Conservation (phyloP, 2,888 invertebrate species). For the Diadegma fenestrale region DNA sequence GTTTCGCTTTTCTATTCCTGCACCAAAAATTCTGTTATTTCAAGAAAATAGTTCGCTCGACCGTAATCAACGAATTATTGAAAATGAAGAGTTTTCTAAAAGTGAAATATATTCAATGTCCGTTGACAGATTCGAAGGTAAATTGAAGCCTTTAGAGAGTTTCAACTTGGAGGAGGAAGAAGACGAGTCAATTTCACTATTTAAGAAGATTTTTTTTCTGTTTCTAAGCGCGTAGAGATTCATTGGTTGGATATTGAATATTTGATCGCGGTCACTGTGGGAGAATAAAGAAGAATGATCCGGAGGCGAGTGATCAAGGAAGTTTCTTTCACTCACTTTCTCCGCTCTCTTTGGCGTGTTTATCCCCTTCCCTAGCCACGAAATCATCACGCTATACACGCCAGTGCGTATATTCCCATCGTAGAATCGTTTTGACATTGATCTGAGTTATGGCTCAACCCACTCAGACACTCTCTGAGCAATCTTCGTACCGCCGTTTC, state of each 20-base stretch:
- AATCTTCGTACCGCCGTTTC: slow-evolving; percentile 35
- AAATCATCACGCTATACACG: slow-evolving; percentile 40
- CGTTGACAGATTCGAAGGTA: neutral
- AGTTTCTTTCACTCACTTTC: slow-evolving; percentile 63
- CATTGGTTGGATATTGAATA: slow-evolving; percentile 6
- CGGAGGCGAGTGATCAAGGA: slow-evolving; percentile 20
- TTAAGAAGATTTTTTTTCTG: neutral
- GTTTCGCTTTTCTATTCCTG: too few relatives aligned
- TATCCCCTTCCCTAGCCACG: neutral
- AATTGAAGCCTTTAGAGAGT: neutral
- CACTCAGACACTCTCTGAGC: slow-evolving; percentile 67
- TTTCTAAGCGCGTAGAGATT: neutral
- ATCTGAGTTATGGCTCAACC: slow-evolving; percentile 74
- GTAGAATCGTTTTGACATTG: slow-evolving; percentile 71
- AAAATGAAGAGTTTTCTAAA: neutral
- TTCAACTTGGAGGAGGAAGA: neutral
- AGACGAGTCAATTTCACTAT: neutral
- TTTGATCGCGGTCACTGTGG: neutral
- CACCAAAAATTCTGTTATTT: too few relatives aligned
- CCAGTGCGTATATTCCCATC: slow-evolving; percentile 23
- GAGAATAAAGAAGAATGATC: slow-evolving; percentile 31
- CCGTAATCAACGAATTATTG: too few relatives aligned
- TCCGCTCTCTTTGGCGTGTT: slow-evolving; percentile 51
- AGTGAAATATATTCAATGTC: neutral
- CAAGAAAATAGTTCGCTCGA: too few relatives aligned